Conservation (phyloP, 2,888 invertebrate genomes). For the Octodonta nipae region DNA sequence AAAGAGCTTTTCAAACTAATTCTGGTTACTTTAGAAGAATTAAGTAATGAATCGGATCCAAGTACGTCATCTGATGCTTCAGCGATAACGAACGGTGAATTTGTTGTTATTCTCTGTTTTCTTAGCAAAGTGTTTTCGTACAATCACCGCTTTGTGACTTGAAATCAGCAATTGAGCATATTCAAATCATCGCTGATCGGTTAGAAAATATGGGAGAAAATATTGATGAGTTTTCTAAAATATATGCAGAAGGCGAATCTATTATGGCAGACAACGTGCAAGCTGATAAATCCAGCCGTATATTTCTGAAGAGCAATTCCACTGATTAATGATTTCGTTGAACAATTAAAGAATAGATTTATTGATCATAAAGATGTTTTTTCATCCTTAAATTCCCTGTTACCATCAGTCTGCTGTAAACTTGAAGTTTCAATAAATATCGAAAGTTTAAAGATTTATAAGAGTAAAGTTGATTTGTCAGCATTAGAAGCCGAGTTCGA, state of each 20-base stretch:
- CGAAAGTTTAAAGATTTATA: background rate
- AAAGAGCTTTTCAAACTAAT: background rate
- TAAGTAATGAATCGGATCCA: background rate
- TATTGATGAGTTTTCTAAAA: no score
- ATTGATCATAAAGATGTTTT: background rate
- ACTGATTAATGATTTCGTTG: background rate
- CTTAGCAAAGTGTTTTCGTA: background rate
- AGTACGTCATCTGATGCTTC: background rate
- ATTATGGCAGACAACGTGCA: background rate
- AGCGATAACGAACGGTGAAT: no score
- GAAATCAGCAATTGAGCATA: background rate
- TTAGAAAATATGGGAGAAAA: background rate
- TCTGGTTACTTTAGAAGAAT: background rate
- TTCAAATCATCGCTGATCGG: background rate
- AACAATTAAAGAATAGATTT: background rate
- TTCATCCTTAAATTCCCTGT: background rate
- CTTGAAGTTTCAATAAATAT: background rate
- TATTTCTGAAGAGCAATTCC: conserved; percentile 2
- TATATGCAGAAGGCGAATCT: no score
- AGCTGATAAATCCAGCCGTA: background rate
- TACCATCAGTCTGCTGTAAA: conserved; percentile 1
- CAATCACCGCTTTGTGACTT: conserved; percentile 1
- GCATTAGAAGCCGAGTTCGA: background rate
- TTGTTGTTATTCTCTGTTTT: background rate
- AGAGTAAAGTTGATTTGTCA: background rate